Base-by-base conservation (phyloP, 2,888 invertebrate species). In the Drosophila siamana region DNA sequence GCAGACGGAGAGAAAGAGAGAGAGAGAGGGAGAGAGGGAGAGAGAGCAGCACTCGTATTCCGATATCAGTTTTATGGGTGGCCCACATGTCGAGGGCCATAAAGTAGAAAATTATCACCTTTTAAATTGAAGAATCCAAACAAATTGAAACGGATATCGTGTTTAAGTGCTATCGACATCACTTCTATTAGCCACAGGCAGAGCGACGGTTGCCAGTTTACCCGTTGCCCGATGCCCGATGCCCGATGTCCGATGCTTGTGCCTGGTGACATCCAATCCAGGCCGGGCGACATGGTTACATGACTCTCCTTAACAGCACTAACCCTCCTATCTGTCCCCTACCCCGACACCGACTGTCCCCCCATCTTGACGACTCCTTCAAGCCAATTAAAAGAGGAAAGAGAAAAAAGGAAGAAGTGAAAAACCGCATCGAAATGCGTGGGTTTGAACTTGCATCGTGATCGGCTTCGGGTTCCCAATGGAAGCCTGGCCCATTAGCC, bases 121-220 rank as follows among this genome's bases (percentile, higher is more conserved):
- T 91, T 92, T 92, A 92, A 92, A 91, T 91, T 90, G 90, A 92
- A 92, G 92, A 91, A 91, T 91, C 91, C 92, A 91, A 92, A 91
- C 91, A 92, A 92, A 92, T 91, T 92, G 92, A 92, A 92, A 92
- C 91, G 91, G 90, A 92, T 92, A 91, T 92, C 92, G 90, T 91
- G 91, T 91, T 91, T 92, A 92, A 91, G 92, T 92, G 92, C 91
- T 91, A 92, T 91, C 90, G 91, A 91, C 91, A 91, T 91, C 90
- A 90, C 91, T 90, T 91, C 91, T 90, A 91, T 91, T 90, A 91
- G 88, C 48, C 48, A 43, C 40, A 30, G 11, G 19, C 16, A 5
- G 28, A 43, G 59, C 52, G 47, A 62, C 62, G 55, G 47, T 8
- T 6, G 11, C 7, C 9, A 36, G 19, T 26, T 60, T n/a, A n/a